Evolutionary conservation across 2,113 vertebrate species (phyloP).

Genomic region (Odocoileus virginianus): DNA sequence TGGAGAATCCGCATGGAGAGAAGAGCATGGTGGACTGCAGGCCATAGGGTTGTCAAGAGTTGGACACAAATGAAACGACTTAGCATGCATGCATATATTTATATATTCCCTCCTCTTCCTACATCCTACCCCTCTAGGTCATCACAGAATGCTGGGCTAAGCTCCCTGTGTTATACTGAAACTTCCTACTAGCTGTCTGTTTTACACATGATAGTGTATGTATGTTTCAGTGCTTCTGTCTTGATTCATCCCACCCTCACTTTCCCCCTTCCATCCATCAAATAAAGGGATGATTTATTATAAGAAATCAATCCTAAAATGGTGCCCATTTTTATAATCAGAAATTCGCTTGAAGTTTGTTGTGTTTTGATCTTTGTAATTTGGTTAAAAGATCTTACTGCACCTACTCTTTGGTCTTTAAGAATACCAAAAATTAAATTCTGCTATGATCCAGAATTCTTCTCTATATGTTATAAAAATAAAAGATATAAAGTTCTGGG

Average conservation of each 20-base stretch:
- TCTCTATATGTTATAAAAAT: not conserved
- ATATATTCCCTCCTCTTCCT: not conserved
- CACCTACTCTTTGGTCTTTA: not conserved
- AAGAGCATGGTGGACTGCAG: not conserved
- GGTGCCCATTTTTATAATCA: not conserved
- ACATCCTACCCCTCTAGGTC: not conserved
- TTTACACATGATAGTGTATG: not conserved
- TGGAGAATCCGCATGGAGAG: not conserved
- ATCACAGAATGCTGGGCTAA: not conserved
- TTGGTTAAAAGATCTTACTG: not conserved
- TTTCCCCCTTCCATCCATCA: not conserved
- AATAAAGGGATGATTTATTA: not conserved
- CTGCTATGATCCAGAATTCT: not conserved
- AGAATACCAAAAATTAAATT: constrained; percentile 8
- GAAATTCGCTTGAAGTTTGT: constrained; percentile 11
- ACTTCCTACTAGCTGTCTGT: not conserved
- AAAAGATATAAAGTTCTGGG: not conserved
- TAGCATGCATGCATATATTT: not conserved
- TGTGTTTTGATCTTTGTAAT: constrained; percentile 34
- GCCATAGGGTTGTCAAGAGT: not conserved
- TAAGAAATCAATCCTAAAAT: not conserved
- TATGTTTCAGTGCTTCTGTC: not conserved
- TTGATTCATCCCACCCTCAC: not conserved
- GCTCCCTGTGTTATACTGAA: not conserved
- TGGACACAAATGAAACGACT: accelerated